phyloP scores from a whole-genome alignment of 1,140 invertebrate species.

The Metopolophium dirhodum region DNA sequence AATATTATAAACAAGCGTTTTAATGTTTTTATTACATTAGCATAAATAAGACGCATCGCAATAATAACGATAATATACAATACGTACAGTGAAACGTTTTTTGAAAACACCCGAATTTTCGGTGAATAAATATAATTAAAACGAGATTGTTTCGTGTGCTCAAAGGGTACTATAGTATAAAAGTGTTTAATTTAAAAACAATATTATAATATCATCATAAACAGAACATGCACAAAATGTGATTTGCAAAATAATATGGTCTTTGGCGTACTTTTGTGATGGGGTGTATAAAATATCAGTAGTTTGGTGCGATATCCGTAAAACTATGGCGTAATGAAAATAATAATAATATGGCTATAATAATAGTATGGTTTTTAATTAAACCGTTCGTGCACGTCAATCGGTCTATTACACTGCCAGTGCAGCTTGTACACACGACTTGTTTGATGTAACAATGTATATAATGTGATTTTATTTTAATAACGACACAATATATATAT shows the following conservation, averaged over 20 bases:
- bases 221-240: neutral
- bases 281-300: neutral
- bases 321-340: neutral
- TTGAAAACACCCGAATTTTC: neutral
- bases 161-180: neutral
- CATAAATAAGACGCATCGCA: constrained; percentile 3
- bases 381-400: neutral
- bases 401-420: neutral
- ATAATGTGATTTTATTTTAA: neutral
- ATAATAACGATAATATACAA: neutral
- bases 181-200: neutral
- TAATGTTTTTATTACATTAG: constrained; percentile 27
- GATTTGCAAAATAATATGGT: neutral
- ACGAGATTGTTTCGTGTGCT: neutral
- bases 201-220: neutral
- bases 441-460: neutral
- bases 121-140: neutral
- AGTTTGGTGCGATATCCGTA: neutral
- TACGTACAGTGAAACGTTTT: neutral
- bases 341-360: neutral
- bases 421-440: neutral
- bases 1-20: neutral
- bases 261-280: neutral
- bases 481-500: neutral
- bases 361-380: neutral